phyloP scores from a whole-genome alignment of 2,888 invertebrate species.

The Spisula subtruncata region DNA sequence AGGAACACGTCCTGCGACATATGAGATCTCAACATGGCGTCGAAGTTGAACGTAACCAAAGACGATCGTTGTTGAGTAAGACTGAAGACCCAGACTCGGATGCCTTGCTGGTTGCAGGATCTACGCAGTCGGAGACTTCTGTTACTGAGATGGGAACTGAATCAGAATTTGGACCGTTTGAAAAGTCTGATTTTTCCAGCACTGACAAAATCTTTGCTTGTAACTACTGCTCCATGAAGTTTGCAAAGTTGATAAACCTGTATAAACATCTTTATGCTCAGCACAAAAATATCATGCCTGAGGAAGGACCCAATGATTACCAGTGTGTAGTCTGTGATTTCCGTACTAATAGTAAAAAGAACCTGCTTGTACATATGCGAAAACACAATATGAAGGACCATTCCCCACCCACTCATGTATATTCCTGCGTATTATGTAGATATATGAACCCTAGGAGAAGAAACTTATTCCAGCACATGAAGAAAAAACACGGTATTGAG shows the following conservation, averaged over 20 bases:
- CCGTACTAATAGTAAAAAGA: constrained; percentile 83
- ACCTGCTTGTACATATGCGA: constrained; percentile 86
- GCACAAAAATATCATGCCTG: constrained; percentile 82
- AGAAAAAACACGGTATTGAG: constrained; percentile 86
- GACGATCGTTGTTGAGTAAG: constrained; percentile 51
- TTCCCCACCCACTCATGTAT: constrained; percentile 83
- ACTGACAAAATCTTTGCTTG: constrained; percentile 86
- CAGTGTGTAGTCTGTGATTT: constrained; percentile 86
- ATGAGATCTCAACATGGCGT: constrained; percentile 84
- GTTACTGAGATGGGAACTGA: constrained; percentile 30
- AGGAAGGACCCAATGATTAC: constrained; percentile 75
- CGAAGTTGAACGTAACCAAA: constrained; percentile 72
- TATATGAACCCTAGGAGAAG: constrained; percentile 83
- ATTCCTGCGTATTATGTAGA: constrained; percentile 85
- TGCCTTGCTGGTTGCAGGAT: not conserved
- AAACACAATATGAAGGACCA: constrained; percentile 85
- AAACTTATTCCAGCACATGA: constrained; percentile 86
- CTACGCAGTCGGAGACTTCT: not conserved
- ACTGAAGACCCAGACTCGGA: constrained; percentile 43
- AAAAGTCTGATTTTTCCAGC: constrained; percentile 81
- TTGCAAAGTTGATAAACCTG: constrained; percentile 86
- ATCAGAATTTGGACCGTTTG: constrained; percentile 62
- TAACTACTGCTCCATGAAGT: constrained; percentile 87
- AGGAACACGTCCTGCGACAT: constrained; percentile 85
- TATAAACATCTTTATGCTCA: constrained; percentile 86